A percentile compares a stretch with the other conserved stretches of the same genome.
These are phyloP conservation scores for Rhopalosiphum maidis DNA, from an alignment of 1,140 invertebrate species.

Conservation along the genomic window DNA sequence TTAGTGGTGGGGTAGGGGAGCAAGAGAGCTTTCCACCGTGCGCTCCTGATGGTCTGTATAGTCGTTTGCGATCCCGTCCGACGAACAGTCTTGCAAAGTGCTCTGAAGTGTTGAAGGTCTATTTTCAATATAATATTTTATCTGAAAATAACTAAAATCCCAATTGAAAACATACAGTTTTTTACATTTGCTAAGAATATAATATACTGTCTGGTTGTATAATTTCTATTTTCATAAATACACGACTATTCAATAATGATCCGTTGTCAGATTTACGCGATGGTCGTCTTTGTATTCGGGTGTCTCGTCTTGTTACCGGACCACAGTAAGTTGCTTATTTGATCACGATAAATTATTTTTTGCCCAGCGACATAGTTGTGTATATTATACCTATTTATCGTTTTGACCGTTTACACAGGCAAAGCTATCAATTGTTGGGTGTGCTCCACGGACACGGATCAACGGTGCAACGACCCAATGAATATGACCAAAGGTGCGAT, in stretches of 20 bases:
- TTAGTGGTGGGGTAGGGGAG: background rate
- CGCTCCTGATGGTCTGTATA: constrained; percentile 17
- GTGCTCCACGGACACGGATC: constrained; percentile 73
- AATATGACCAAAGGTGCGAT: constrained; percentile 68
- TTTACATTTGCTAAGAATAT: background rate
- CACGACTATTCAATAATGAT: background rate
- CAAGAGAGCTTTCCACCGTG: constrained; percentile 32
- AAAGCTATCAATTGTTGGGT: constrained; percentile 74
- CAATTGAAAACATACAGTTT: too few species aligned
- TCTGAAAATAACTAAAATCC: background rate
- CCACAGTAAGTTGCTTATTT: background rate
- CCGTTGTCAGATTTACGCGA: background rate
- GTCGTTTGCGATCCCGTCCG: constrained; percentile 37
- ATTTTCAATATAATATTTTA: background rate
- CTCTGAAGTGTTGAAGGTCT: background rate
- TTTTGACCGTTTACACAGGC: constrained; percentile 63
- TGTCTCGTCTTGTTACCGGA: constrained; percentile 21
- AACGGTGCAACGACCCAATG: constrained; percentile 75
- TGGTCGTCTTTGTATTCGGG: background rate
- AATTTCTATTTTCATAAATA: background rate
- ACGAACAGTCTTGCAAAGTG: constrained; percentile 16
- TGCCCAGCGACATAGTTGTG: background rate
- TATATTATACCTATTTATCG: background rate
- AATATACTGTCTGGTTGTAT: background rate
- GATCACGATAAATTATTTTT: background rate